phyloP scores from a whole-genome alignment of 2,888 invertebrate genomes.

The Teleogryllus oceanicus region DNA sequence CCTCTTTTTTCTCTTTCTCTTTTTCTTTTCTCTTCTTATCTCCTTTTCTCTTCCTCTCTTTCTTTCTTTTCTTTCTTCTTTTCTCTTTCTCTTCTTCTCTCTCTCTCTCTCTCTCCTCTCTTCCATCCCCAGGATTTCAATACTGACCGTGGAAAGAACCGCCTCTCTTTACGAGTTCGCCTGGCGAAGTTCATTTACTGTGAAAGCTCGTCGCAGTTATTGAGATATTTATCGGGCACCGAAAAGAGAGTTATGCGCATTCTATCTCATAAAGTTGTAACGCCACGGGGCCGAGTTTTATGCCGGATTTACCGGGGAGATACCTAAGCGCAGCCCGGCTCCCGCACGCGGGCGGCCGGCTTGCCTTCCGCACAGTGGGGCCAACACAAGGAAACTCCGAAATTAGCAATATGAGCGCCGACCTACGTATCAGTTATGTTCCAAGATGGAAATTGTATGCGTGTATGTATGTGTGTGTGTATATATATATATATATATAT shows the following conservation, averaged over 20 bases:
- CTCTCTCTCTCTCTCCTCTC: not conserved
- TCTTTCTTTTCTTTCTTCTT: not conserved
- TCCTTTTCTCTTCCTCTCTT: not conserved
- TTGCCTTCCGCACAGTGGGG: no score
- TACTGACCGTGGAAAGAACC: not conserved
- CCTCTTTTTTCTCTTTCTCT: not conserved
- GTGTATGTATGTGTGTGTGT: no score
- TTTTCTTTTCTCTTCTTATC: not conserved
- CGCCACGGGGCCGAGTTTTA: not conserved
- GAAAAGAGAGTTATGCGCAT: not conserved
- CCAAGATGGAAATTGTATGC: no score
- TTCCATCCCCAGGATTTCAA: constrained; percentile 19
- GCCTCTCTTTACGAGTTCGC: constrained; percentile 4
- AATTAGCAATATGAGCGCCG: no score
- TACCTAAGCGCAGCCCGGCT: not conserved
- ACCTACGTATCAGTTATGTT: no score
- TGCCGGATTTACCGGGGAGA: not conserved
- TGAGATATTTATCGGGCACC: not conserved
- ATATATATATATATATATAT: no score
- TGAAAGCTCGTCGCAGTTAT: not conserved
- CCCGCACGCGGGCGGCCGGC: no score
- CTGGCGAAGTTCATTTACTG: constrained; percentile 5
- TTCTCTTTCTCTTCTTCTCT: not conserved
- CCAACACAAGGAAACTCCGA: no score
- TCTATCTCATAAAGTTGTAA: not conserved